Conservation (phyloP, 2,888 invertebrate genomes). For the Latheticus oryzae region DNA sequence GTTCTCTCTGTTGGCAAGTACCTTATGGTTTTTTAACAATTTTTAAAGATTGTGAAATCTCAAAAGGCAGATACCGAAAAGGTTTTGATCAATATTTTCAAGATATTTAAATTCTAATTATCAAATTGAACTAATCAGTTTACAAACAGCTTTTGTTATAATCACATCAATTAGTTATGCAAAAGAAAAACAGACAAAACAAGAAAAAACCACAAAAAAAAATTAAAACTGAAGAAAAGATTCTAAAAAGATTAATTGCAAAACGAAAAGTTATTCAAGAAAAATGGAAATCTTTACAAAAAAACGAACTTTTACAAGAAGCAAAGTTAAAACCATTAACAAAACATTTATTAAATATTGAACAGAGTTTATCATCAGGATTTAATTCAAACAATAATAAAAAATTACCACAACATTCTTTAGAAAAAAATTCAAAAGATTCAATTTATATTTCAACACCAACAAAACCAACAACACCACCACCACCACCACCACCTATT, state of each 20-base stretch:
- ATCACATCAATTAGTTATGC: background rate
- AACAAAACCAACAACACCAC: background rate
- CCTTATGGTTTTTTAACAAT: conserved; percentile 26
- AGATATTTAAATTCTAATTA: conserved; percentile 5
- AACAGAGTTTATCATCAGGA: too few relatives aligned
- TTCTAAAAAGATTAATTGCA: conserved; percentile 9
- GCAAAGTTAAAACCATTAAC: conserved; percentile 3
- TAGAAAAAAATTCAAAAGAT: too few relatives aligned
- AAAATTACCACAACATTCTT: too few relatives aligned
- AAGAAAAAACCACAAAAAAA: conserved; percentile 1
- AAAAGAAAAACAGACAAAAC: background rate
- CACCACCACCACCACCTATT: too few relatives aligned
- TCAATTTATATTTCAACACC: background rate
- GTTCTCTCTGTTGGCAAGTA: conserved; percentile 19
- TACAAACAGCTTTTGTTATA: too few relatives aligned
- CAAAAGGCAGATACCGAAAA: conserved; percentile 45
- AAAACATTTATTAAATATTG: conserved; percentile 11
- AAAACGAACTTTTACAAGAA: conserved; percentile 4
- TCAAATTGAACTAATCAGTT: too few relatives aligned
- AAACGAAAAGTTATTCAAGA: conserved; percentile 6
- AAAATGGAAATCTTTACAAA: background rate
- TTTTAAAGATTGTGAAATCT: conserved; percentile 47
- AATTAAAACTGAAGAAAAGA: too few relatives aligned
- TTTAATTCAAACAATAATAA: too few relatives aligned
- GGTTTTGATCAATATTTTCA: conserved; percentile 26